phyloP scores from a whole-genome alignment of 2,797 vertebrate genomes.

The Lates japonicus region DNA sequence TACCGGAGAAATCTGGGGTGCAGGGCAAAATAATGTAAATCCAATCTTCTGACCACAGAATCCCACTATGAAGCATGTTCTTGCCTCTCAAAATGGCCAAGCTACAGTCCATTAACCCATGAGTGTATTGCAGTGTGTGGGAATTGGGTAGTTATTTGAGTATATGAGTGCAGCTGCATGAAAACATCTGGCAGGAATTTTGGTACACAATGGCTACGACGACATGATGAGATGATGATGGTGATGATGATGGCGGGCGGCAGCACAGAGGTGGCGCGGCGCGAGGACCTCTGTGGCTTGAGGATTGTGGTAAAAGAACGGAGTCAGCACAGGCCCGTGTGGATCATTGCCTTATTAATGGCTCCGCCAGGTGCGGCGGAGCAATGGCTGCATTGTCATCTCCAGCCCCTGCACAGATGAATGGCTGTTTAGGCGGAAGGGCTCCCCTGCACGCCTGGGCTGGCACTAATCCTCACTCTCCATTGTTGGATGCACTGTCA shows the following conservation, averaged over 20 bases:
- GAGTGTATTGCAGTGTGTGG: constrained; percentile 66
- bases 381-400: constrained; percentile 96
- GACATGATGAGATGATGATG: constrained; percentile 70
- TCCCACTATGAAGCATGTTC: constrained; percentile 77
- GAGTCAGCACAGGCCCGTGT: constrained; percentile 95
- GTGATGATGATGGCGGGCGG: constrained; percentile 64
- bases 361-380: constrained; percentile 95
- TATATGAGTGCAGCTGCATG: constrained; percentile 61
- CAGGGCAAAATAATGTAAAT: constrained; percentile 85
- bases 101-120: constrained; percentile 78
- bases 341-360: constrained; percentile 99
- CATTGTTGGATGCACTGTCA: constrained; percentile 86
- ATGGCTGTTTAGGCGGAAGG: constrained; percentile 89
- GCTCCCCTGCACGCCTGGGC: constrained; percentile 82
- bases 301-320: constrained; percentile 87
- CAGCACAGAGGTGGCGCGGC: constrained; percentile 79
- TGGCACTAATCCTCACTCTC: constrained; percentile 86
- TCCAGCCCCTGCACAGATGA: constrained; percentile 90
- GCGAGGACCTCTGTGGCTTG: constrained; percentile 83
- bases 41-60: constrained; percentile 81
- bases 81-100: constrained; percentile 68
- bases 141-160: constrained; percentile 68
- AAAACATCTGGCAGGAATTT: constrained; percentile 80
- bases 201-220: constrained; percentile 61
- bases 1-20: constrained; percentile 66